Evolutionary conservation across 2,888 invertebrate genomes (phyloP).

Genomic region (Coenonympha glycerion): DNA sequence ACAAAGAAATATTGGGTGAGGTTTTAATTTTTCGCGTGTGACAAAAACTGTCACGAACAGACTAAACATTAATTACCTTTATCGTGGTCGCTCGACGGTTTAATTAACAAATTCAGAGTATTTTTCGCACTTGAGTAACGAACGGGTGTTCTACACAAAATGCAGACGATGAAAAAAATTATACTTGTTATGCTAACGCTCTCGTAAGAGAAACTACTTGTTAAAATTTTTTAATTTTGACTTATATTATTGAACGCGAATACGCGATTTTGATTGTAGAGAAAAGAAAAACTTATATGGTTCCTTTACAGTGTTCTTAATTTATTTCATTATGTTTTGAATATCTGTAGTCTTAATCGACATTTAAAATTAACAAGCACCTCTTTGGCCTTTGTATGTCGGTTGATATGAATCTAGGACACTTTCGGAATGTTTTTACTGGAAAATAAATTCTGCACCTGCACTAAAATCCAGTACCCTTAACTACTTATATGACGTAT

Average conservation of each 20-base stretch:
- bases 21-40: conserved; percentile 28
- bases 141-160: conserved; percentile 27
- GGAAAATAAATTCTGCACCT: background rate
- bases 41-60: conserved; percentile 25
- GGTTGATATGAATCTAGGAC: background rate
- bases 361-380: background rate
- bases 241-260: background rate
- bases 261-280: background rate
- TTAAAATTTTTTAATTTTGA: background rate
- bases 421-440: background rate
- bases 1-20: conserved; percentile 56
- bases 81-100: conserved; percentile 25
- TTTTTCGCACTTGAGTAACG: conserved; percentile 25
- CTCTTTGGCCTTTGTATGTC: background rate
- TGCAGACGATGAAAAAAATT: conserved; percentile 28
- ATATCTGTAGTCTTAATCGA: background rate
- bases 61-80: conserved; percentile 27
- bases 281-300: background rate
- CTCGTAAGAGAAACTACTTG: conserved; percentile 4
- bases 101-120: conserved; percentile 31
- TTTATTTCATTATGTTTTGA: background rate
- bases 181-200: conserved; percentile 14
- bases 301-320: background rate
- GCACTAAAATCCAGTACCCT: background rate
- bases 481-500: no score